Evolutionary conservation across 2,113 vertebrate genomes (phyloP), one percentile per base, ranked within the genome.

Genomic region (Tautogolabrus adspersus): DNA sequence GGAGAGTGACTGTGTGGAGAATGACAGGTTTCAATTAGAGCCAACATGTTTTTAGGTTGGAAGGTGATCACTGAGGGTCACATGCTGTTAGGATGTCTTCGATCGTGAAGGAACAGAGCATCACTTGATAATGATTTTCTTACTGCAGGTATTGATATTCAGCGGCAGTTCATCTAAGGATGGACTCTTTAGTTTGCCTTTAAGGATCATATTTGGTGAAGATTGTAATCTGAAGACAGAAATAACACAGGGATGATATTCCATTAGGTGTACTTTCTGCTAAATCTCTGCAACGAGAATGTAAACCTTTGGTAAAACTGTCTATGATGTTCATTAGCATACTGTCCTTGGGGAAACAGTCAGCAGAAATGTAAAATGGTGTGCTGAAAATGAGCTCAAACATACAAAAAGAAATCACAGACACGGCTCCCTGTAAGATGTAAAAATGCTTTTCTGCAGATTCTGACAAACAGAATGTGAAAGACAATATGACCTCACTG

Each of bases 11-110:
- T 38, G 65, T 34, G 22, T 58, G 22, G 67, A 68, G 68, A 75
- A 22, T 52, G 81, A 84, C 80, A 81, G 83, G 46, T 82, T 82
- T 90, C 77, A 89, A 79, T 88, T 81, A 84, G 57, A 77, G 21
- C 49, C 11, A 23, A 67, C 66, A 23, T 55, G 68, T 75, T 79
- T 85, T 73, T 16, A 34, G 26, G 70, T 64, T 78, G 57, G 23
- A 44, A 38, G 78, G 40, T 51, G 74, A 80, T 84, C 68, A 63
- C 58, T 75, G 77, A 86, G 85, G 86, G 87, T 88, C 89, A 82
- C 21, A 6, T 37, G 72, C 66, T 59, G 51, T 66, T 65, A 40
- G 19, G 66, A 23, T 71, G 75, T 55, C 42, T 85, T 71, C 47
- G 8, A 76, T 83, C 80, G 54, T 77, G 52, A 61, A 75, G 70